Base-by-base conservation (phyloP, 2,888 invertebrate species). In the Zeuzera pyrina region DNA sequence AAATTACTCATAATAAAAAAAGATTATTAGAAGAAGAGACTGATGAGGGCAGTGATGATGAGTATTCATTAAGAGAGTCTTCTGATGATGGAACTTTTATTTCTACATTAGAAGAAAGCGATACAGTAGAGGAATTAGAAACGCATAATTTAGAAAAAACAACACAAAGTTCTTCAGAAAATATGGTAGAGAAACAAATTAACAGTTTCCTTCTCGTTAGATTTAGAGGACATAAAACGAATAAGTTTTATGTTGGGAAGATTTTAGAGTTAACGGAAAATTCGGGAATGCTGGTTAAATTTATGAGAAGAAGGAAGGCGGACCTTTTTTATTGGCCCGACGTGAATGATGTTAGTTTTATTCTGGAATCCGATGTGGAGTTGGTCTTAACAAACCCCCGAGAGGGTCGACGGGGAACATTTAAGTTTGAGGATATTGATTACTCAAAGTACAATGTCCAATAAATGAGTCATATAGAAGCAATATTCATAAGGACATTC, bases 51-150 rank as follows among this genome's bases (percentile, higher is more conserved):
- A 30, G 15, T 21, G 32, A 33, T 38, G 38, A 38, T 31, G 33
- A 33, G 35, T 35, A 31, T 35, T 38, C 35, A 19, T 31, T 38
- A 33, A 38, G 31, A 32, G 38, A 35, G 32, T 32, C 35, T 38
- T 38, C 33, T 29, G 35, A 38, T 32, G 38, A 38, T 16, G 35
- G 32, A 16, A 26, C 32, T 22, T 34, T 38, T 22, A 5, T 35
- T 30, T 38, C 34, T 30, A 31, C 31, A 30, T 35, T 31, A 32
- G 32, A 29, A 30, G 22, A 28, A 34, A 29, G 31, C 27, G 35
- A 38, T 32, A 29, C 33, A 25, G 31, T 33, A 30, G 37, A 37
- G 31, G 23, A 30, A 29, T 25, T 29, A 29, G 30, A 26, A 32
- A 15, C 34, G 27, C 31, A 31, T 7, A 34, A 38, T 22, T 29